phyloP scores from a whole-genome alignment of 2,797 vertebrate species.

The Acanthornis magna region DNA sequence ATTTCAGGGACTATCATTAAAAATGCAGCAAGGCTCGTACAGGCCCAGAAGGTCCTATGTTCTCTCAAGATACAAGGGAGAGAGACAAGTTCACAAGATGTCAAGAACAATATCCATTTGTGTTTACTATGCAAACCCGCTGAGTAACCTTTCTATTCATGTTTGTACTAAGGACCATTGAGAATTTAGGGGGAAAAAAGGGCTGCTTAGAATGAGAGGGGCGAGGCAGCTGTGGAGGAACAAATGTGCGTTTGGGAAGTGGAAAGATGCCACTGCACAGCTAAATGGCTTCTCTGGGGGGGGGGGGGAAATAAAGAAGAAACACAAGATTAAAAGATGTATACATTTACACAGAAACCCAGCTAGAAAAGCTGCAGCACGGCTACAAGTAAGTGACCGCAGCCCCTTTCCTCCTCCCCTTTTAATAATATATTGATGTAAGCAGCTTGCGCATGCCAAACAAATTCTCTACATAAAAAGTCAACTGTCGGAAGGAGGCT shows the following conservation, averaged over 20 bases:
- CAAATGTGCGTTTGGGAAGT: not conserved
- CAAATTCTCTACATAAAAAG: conserved; percentile 84
- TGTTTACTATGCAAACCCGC: conserved; percentile 80
- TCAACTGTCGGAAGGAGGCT: conserved; percentile 85
- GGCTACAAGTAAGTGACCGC: conserved; percentile 6
- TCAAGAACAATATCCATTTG: conserved; percentile 87
- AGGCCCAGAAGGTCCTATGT: conserved; percentile 84
- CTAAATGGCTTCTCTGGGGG: not conserved
- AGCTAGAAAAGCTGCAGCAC: not conserved
- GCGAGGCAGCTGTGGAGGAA: not conserved
- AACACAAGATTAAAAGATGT: not conserved
- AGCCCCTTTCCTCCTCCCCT: conserved; percentile 65
- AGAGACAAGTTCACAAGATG: conserved; percentile 88
- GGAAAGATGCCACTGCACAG: not conserved
- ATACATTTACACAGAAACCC: not conserved
- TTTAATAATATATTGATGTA: conserved; percentile 77
- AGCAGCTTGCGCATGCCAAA: conserved; percentile 83
- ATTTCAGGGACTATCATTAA: conserved; percentile 90
- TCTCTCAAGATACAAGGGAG: conserved; percentile 82
- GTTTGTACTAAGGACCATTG: conserved; percentile 71
- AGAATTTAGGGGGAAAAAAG: conserved; percentile 53
- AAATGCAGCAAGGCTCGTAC: conserved; percentile 85
- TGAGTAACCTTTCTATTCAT: conserved; percentile 75
- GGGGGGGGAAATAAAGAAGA: not conserved
- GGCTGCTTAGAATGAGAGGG: not conserved